These are phyloP conservation scores for Phacellophora camtschatica DNA, from an alignment of 30 jellyfish, hydroid and myxozoan genomes.

Conservation along the genomic window DNA sequence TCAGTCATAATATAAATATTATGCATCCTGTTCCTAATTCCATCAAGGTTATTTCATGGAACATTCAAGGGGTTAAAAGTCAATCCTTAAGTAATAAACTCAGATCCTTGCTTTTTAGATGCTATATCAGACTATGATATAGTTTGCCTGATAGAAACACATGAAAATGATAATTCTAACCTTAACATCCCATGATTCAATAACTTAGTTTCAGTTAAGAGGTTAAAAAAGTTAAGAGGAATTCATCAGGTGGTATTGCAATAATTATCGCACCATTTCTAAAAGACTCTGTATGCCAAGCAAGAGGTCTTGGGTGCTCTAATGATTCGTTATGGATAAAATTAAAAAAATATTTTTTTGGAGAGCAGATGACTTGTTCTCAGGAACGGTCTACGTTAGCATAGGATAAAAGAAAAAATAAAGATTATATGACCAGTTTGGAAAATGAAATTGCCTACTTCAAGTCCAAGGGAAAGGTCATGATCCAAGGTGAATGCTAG, in stretches of 20 bases:
- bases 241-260: neutral
- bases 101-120: neutral
- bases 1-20: neutral
- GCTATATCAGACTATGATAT: neutral
- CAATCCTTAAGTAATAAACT: neutral
- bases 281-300: neutral
- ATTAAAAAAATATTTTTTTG: too few relatives aligned
- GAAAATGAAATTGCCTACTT: constrained; percentile 1
- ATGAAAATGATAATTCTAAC: neutral
- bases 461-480: neutral
- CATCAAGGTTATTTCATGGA: neutral
- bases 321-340: too few relatives aligned
- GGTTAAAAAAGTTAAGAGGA: neutral
- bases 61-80: neutral
- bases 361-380: neutral
- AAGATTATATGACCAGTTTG: neutral
- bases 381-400: neutral
- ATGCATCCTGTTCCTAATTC: neutral
- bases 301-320: neutral
- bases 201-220: neutral
- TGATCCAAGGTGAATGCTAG: neutral
- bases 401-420: neutral
- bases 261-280: neutral
- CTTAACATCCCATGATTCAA: neutral
- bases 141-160: neutral